Evolutionary conservation across 2,888 invertebrate species (phyloP).

Genomic region (Pherbina coryleti): DNA sequence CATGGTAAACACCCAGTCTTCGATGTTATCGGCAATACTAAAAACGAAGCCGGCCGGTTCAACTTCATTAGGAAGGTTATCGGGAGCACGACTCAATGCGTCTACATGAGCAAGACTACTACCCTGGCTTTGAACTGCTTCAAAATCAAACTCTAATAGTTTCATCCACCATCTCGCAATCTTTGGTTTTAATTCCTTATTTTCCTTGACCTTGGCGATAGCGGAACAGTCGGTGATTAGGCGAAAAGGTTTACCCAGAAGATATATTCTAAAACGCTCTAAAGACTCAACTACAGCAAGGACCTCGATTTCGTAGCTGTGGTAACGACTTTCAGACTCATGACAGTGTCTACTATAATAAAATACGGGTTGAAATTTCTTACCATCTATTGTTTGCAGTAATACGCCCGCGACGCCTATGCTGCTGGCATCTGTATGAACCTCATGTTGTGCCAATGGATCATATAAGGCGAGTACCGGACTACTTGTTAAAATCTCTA

Average conservation of each 20-base stretch:
- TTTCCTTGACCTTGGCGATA: neutral
- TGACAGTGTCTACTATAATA: neutral
- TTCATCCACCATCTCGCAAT: neutral
- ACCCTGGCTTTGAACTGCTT: neutral
- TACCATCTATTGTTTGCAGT: neutral
- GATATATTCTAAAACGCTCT: neutral
- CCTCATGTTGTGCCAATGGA: neutral
- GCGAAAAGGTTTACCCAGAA: neutral
- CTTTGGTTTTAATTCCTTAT: neutral
- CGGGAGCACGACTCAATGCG: neutral
- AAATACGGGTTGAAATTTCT: neutral
- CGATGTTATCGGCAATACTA: neutral
- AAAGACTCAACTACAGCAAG: neutral
- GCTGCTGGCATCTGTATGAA: conserved; percentile 1
- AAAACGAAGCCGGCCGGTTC: no score
- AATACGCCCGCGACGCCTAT: neutral
- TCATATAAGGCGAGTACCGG: neutral
- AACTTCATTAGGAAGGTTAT: neutral
- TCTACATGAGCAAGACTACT: neutral
- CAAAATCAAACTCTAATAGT: neutral
- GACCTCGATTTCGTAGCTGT: neutral
- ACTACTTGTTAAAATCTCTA: neutral
- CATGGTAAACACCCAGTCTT: neutral
- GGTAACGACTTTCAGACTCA: neutral
- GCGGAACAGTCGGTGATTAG: neutral